Percentiles rank a stretch among this genome's conserved stretches.
Conservation (phyloP, 1,140 invertebrate species). For the Limonius californicus region DNA sequence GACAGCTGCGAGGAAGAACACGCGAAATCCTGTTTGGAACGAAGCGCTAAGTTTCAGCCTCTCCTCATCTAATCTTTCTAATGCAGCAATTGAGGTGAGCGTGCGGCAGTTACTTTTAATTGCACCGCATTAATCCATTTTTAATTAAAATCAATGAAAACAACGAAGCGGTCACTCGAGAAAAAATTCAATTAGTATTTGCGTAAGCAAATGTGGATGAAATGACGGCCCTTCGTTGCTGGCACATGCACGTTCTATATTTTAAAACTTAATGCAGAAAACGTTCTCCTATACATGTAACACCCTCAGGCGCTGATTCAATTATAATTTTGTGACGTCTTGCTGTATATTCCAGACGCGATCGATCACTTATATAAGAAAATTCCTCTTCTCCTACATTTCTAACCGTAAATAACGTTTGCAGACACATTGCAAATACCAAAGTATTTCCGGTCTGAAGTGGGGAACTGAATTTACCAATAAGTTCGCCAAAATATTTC, state of each 20-base stretch:
- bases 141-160: too few relatives aligned
- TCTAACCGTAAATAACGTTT: too few relatives aligned
- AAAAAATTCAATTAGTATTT: too few relatives aligned
- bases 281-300: slow-evolving; percentile 4
- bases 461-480: too few relatives aligned
- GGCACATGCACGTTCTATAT: slow-evolving; percentile 5
- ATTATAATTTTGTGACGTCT: not conserved
- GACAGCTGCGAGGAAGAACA: slow-evolving; percentile 83
- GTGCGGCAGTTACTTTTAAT: too few relatives aligned
- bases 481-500: too few relatives aligned
- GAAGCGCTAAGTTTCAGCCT: slow-evolving; percentile 90
- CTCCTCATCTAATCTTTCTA: slow-evolving; percentile 61
- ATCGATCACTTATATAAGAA: not conserved
- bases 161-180: too few relatives aligned
- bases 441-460: too few relatives aligned
- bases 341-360: not conserved
- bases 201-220: too few relatives aligned
- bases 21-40: slow-evolving; percentile 90
- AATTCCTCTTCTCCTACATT: too few relatives aligned
- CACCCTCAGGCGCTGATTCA: not conserved
- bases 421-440: too few relatives aligned
- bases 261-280: slow-evolving; percentile 10
- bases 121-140: too few relatives aligned
- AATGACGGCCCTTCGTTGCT: not conserved
- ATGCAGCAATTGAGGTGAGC: slow-evolving; percentile 74